Evolutionary conservation across 37 sponge, comb jelly and placozoan genomes (phyloP).

Genomic region (Haliclona indistincta): DNA sequence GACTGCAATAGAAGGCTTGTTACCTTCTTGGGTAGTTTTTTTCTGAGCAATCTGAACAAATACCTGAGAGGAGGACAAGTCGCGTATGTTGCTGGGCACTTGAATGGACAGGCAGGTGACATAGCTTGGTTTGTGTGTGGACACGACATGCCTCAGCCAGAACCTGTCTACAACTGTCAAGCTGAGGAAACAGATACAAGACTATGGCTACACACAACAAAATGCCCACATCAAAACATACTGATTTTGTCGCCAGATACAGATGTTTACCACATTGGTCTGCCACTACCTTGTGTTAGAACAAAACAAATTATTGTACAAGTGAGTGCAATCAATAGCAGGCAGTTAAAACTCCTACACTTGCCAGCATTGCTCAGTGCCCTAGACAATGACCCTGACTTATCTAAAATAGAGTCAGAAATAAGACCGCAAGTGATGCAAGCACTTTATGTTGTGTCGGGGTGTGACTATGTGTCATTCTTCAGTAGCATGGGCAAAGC

Average conservation of each 20-base stretch:
- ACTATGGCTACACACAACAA: slow-evolving; percentile 11
- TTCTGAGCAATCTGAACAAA: neutral
- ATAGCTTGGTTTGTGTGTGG: neutral
- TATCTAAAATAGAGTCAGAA: slow-evolving; percentile 4
- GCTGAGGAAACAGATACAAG: slow-evolving; percentile 31
- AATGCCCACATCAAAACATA: neutral
- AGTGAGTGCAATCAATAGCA: neutral
- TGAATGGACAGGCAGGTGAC: neutral
- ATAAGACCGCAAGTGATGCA: neutral
- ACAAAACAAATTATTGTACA: neutral
- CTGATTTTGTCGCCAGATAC: slow-evolving; percentile 30
- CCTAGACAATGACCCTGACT: slow-evolving; percentile 19
- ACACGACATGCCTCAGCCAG: neutral
- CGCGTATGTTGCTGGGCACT: slow-evolving; percentile 8
- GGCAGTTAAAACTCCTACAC: neutral
- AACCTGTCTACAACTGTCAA: neutral
- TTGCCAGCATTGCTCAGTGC: neutral
- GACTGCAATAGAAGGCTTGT: slow-evolving; percentile 10
- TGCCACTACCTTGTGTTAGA: neutral
- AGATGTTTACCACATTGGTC: slow-evolving; percentile 29
- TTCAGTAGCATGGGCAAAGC: slow-evolving; percentile 21
- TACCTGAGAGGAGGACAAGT: slow-evolving; percentile 1
- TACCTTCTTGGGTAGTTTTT: neutral
- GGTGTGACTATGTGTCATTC: slow-evolving; percentile 37
- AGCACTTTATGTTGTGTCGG: slow-evolving; percentile 10